Conservation (phyloP, 2,113 vertebrate genomes). For the Calidris pugnax region DNA sequence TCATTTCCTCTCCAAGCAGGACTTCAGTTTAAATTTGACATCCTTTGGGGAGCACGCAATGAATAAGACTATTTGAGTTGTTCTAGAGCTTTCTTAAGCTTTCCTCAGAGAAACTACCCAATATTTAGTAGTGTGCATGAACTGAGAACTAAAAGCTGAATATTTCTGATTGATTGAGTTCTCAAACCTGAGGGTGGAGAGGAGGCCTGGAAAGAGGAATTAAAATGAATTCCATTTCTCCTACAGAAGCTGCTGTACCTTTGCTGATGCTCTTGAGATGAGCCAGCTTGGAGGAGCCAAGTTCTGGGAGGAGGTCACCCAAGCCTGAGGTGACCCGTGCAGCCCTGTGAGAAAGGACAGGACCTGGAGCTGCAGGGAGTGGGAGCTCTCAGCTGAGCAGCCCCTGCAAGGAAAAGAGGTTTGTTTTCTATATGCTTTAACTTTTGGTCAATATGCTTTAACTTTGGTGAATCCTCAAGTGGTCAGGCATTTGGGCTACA, state of each 20-base stretch:
- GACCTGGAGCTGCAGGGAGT: rapidly evolving
- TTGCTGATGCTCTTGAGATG: neutral
- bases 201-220: neutral
- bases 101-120: neutral
- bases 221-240: neutral
- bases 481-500: neutral
- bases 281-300: neutral
- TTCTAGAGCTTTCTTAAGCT: conserved; percentile 21
- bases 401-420: neutral
- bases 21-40: neutral
- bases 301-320: neutral
- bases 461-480: neutral
- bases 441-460: neutral
- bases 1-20: conserved; percentile 37
- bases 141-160: neutral
- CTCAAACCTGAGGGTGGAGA: neutral
- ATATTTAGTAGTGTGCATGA: neutral
- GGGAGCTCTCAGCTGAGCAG: neutral
- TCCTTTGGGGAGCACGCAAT: neutral
- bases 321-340: neutral
- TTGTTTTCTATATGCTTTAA: neutral
- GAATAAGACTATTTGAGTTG: conserved; percentile 8
- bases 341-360: neutral
- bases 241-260: neutral
- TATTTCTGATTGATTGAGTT: neutral